Evolutionary conservation across 2,113 vertebrate genomes (phyloP).

Genomic region (Meleagris gallopavo): DNA sequence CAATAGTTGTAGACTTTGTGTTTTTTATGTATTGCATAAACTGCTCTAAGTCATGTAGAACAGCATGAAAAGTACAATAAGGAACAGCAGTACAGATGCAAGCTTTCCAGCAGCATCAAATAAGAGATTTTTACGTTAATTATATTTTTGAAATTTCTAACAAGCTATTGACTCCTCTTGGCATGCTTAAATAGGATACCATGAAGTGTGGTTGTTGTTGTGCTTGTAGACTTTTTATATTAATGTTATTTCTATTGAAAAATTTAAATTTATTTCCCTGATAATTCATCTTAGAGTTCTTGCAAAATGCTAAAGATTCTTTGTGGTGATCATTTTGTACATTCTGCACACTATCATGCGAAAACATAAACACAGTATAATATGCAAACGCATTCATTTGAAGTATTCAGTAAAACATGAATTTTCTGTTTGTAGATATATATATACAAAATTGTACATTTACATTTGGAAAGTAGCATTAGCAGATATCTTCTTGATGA

Average conservation of each 20-base stretch:
- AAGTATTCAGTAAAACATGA: slow-evolving; percentile 32
- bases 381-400: slow-evolving; percentile 34
- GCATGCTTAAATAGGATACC: background rate
- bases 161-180: background rate
- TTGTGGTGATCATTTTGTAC: background rate
- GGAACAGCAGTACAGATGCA: background rate
- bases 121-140: background rate
- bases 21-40: background rate
- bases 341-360: background rate
- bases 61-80: background rate
- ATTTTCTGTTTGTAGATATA: background rate
- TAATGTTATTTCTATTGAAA: background rate
- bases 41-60: background rate
- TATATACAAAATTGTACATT: background rate
- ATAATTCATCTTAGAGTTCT: background rate
- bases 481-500: slow-evolving; percentile 15
- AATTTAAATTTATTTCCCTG: background rate
- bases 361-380: slow-evolving; percentile 23
- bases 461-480: slow-evolving; percentile 19
- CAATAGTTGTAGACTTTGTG: background rate
- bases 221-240: background rate
- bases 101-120: background rate
- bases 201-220: accelerated
- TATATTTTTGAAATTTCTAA: background rate
- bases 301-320: background rate